phyloP scores from a whole-genome alignment of 1,140 invertebrate genomes.

The Sipha flava region DNA sequence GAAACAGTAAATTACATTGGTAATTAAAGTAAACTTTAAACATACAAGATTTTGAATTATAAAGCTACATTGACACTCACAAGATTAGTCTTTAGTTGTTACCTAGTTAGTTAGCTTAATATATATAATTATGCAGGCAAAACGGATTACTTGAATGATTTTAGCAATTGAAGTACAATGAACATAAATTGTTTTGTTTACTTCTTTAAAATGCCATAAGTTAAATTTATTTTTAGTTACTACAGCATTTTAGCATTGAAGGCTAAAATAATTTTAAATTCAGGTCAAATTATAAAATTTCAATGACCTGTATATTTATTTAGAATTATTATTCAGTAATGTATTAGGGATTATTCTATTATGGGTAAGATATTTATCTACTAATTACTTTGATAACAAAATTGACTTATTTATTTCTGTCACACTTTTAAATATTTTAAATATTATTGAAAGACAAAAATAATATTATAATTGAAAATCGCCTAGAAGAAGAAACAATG shows the following conservation, averaged over 20 bases:
- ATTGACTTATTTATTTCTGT: background rate
- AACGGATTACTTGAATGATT: background rate
- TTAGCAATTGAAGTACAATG: background rate
- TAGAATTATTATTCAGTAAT: background rate
- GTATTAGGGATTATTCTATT: no score
- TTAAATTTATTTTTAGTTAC: background rate
- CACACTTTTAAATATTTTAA: background rate
- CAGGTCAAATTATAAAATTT: background rate
- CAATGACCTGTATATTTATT: background rate
- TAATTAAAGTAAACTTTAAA: no score
- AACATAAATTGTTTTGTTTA: constrained; percentile 28
- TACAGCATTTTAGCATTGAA: constrained; percentile 12
- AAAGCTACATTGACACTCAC: no score
- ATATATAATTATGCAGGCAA: background rate
- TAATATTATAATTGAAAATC: no score
- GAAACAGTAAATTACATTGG: no score
- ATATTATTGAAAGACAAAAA: no score
- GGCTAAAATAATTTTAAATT: background rate
- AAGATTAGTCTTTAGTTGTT: no score
- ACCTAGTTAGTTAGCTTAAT: no score
- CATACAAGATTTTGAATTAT: no score
- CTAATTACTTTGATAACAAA: no score
- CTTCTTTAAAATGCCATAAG: background rate
- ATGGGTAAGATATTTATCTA: no score
- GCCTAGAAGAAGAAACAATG: no score